Evolutionary conservation across 1,140 invertebrate genomes (phyloP), one percentile per base, ranked within the genome.

Genomic region (Zaprionus tsacasi): DNA sequence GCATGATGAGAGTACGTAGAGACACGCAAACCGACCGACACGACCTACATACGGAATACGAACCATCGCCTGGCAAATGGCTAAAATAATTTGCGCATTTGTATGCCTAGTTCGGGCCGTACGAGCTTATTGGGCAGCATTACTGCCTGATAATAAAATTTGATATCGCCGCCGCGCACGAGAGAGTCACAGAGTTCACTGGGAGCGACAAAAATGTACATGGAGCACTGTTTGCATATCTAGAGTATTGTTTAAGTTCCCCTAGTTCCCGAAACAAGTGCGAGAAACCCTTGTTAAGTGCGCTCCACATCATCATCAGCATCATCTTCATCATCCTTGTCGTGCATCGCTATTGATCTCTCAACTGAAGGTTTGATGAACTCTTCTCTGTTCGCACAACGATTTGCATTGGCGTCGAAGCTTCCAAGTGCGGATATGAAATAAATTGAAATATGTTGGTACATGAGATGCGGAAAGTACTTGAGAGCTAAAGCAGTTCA

Each of bases 391-490:
- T n/a, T 45, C 15, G 40, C 40, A 12, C 45, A 27, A 56, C 76
- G 82, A 78, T 82, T 82, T 78, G 58, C 70, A 76, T 82, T 76
- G 64, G 74, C 74, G 81, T 70, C 67, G 70, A 52, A 36, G 43
- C 40, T 54, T 56, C 52, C 55, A 56, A 61, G 35, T 70, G 54
- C 67, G 38, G 50, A 58, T 65, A 73, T 66, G 66, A 72, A 82
- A 75, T 82, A 82, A 82, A 82, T 82, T 82, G 70, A 82, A 82
- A 80, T 65, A 54, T 54, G 48, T 54, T 52, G 0, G 13, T 61
- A 52, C 50, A 64, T 54, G 48, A 64, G 36, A 35, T 35, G 36
- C 61, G 52, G 35, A 38, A 38, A 64, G 35, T 66, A 56, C 61
- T 68, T 63, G 17, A 45, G 54, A 40, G 66, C 52, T 36, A 45